Evolutionary conservation across 2,113 vertebrate genomes (phyloP), one percentile per base, ranked within the genome.

Genomic region (Strix uralensis): DNA sequence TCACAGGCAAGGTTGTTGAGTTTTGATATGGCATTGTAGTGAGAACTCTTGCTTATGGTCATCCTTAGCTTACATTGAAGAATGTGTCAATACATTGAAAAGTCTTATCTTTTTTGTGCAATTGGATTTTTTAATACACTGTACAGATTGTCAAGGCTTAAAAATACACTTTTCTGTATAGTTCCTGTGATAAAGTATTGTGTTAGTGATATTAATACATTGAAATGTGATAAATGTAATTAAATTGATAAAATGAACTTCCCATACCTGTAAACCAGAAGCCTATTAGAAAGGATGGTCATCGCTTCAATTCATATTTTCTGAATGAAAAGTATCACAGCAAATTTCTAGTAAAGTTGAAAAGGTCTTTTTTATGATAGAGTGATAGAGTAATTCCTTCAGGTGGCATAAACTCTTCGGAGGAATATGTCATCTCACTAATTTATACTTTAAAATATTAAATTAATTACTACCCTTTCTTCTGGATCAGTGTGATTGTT

Each of bases 391-490:
- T 63, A 40, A 29, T 95, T 91, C 75, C 62, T 94, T 92, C 49
- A 58, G 74, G 52, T 91, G 67, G 52, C 63, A 66, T 89, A 73
- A 92, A 82, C 26, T 61, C 73, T 54, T 44, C 4, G 15, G 47
- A 49, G 38, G 40, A 94, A 90, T 90, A 71, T 63, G 82, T 6
- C 88, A 87, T 95, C 52, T 87, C 79, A 71, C 40, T 86, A 82
- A 67, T 67, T 82, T 82, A 71, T 72, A 72, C 63, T 90, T 69
- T 77, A 81, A 90, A 84, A 87, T 62, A 73, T 90, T 89, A 75
- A 85, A 73, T 83, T 85, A 72, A 44, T 92, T 86, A 86, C 69
- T 63, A 42, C 14, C 38, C 29, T 69, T 96, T 92, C 42, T 96
- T 81, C 55, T 83, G 65, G 81, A 65, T 86, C 46, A 66, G 58